These are phyloP conservation scores for Zaprionus obscuricornis DNA, from an alignment of 2,888 invertebrate species.

Conservation along the genomic window DNA sequence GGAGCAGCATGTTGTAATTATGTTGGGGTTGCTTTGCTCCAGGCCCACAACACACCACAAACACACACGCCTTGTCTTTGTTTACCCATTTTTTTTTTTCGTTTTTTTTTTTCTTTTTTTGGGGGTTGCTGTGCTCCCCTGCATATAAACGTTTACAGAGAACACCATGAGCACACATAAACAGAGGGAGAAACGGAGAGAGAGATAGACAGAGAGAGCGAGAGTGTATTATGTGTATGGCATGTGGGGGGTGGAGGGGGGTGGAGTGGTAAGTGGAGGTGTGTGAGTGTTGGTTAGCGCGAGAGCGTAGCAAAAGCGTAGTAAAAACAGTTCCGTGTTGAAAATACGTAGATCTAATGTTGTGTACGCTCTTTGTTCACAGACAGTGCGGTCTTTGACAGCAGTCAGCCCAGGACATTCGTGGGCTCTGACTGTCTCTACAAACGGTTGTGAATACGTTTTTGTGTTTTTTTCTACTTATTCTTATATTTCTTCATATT, in stretches of 20 bases:
- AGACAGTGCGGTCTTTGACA: conserved; percentile 35
- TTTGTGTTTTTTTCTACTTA: conserved; percentile 26
- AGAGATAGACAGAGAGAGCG: too few relatives aligned
- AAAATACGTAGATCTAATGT: conserved; percentile 35
- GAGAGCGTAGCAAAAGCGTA: conserved; percentile 43
- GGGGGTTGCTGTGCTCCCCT: conserved; percentile 57
- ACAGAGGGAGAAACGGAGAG: too few relatives aligned
- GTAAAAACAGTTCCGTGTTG: conserved; percentile 61
- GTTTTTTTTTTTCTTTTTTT: too few relatives aligned
- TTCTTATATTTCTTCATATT: conserved; percentile 6
- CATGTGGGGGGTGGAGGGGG: too few relatives aligned
- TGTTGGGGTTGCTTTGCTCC: conserved; percentile 31
- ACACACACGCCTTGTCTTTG: conserved; percentile 38
- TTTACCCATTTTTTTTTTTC: conserved; percentile 54
- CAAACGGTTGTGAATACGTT: conserved; percentile 79
- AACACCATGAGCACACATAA: too few relatives aligned
- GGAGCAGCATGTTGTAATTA: conserved; percentile 25
- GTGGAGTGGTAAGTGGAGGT: too few relatives aligned
- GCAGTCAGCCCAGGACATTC: conserved; percentile 71
- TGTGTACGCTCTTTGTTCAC: conserved; percentile 40
- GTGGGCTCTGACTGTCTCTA: conserved; percentile 75
- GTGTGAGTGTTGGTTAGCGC: background rate
- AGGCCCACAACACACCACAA: background rate
- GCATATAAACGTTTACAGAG: conserved; percentile 1
- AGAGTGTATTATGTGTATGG: too few relatives aligned